Evolutionary conservation across 2,888 invertebrate species (phyloP), one percentile per base, ranked within the genome.

Genomic region (Reticulitermes lucifugus): DNA sequence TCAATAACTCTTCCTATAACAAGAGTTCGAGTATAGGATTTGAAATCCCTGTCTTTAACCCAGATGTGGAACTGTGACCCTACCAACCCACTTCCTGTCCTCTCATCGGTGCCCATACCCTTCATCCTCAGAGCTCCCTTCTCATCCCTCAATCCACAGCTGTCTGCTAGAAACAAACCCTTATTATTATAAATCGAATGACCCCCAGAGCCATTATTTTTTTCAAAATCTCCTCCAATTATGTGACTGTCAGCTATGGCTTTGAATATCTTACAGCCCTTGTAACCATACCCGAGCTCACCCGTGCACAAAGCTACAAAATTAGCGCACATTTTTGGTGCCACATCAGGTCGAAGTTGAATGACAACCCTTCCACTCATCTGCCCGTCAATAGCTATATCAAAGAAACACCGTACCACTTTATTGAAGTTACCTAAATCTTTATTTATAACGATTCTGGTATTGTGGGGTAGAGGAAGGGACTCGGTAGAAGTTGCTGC

Each of bases 61-160:
- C 83, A 83, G 46, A 83, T 73, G 41, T 73, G 73, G 51, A 83
- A 83, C 55, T 83, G 83, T 22, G 83, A 83, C 25, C 83, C 83
- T 43, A 83, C 83, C 83, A 29, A 22, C 4, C 83, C 83, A 21
- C 29, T 21, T n/a, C 83, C 83, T 10, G 73, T 73, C 83, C 29
- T 83, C 14, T 22, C 22, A 55, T 83, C 83, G 6, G 83, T 83
- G 55, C 83, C 83, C 83, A 83, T 73, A 14, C 83, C 83, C 25
- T 71, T 71, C 83, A 83, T 83, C 14, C 83, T 70, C 55, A 83
- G 0, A 10, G 83, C 83, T 14, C 83, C 73, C 14, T 35, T 25
- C 14, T 71, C 51, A 55, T 83, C 83, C 18, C 7, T 41, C n/a
- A 83, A 22, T 21, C 25, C 25, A 51, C 29, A 73, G 18, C 35